Conservation (phyloP, 2,113 vertebrate genomes). For the Hassar affinis region DNA sequence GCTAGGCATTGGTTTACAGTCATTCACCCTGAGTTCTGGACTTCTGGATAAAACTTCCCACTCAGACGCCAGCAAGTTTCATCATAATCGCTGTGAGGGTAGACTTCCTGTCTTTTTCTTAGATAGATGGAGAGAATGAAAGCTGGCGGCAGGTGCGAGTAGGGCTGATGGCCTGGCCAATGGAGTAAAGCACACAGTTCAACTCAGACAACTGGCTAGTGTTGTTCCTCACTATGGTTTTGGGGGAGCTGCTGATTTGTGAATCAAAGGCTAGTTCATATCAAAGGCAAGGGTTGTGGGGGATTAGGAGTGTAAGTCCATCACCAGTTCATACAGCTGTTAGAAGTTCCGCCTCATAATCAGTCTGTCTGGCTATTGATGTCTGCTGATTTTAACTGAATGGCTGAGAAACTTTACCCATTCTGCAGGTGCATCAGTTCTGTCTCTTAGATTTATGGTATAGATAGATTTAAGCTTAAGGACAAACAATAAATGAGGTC, state of each 20-base stretch:
- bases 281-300: constrained; percentile 42
- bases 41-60: constrained; percentile 66
- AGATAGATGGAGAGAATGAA: constrained; percentile 60
- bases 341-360: constrained; percentile 32
- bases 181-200: constrained; percentile 47
- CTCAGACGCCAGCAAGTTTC: constrained; percentile 69
- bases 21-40: constrained; percentile 51
- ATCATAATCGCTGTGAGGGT: constrained; percentile 63
- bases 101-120: constrained; percentile 74
- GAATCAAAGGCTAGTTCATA: constrained; percentile 46
- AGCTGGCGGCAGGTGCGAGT: constrained; percentile 53
- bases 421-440: constrained; percentile 8
- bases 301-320: constrained; percentile 42
- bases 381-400: constrained; percentile 31
- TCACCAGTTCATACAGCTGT: constrained; percentile 38
- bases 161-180: constrained; percentile 56
- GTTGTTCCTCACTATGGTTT: constrained; percentile 22
- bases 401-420: constrained; percentile 23
- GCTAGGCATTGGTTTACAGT: constrained; percentile 71
- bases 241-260: constrained; percentile 13
- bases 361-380: constrained; percentile 41
- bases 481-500: not conserved
- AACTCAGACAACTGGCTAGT: constrained; percentile 37
- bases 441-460: constrained; percentile 7
- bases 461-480: not conserved